Evolutionary conservation across 2,113 vertebrate species (phyloP), one percentile per base, ranked within the genome.

Genomic region (Nyctibius bracteatus): DNA sequence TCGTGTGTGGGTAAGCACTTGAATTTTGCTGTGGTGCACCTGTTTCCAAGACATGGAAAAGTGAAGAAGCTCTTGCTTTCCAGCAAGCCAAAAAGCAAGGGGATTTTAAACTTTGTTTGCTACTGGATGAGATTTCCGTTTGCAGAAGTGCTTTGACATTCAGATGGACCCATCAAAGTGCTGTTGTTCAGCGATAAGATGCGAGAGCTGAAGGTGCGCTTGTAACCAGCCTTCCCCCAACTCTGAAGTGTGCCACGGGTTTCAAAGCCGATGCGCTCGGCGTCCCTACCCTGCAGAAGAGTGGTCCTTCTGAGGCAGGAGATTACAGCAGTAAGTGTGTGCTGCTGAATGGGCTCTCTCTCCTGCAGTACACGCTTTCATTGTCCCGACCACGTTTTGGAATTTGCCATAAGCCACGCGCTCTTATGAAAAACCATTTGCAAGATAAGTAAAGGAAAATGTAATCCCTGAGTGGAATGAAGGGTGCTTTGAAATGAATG

Each of bases 361-460:
- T 68, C 20, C 90, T 51, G 59, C 86, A 65, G 92, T 54, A 90
- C 86, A 27, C 12, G 4, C 89, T 97, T 73, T 51, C 94, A 96
- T 96, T 97, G 93, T 93, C 94, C 95, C 92, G 43, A 55, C 92
- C 81, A 63, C 92, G 24, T 92, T 97, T 97, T 96, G 96, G 86
- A 94, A 96, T 96, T 97, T 97, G 93, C 96, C 95, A 88, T 97
- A 97, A 98, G 96, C 98, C 93, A 78, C 12, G 15, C 25, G 80
- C 94, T 97, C 94, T 95, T 97, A 47, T 39, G 95, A 97, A 97
- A 98, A 97, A 95, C 96, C 96, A 98, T 97, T 98, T 97, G 97
- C 97, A 97, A 98, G 98, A 98, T 98, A 98, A 98, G 98, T 98
- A 96, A 98, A 98, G 97, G 97, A 96, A 98, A 98, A 98, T 98